Evolutionary conservation across 2,888 invertebrate genomes (phyloP).

Genomic region (Sminthurinus aureus): DNA sequence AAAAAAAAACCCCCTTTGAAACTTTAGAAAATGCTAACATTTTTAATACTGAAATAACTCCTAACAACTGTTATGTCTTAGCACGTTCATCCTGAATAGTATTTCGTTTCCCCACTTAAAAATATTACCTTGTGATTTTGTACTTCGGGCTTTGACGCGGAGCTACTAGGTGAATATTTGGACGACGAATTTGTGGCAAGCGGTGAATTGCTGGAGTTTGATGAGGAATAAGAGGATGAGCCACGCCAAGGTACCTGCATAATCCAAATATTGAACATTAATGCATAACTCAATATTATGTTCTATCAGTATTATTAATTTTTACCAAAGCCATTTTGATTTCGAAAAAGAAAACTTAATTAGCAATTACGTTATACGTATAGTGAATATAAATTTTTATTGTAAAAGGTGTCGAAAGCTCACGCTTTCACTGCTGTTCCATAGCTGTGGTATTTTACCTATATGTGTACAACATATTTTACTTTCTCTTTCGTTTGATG

Average conservation of each 20-base stretch:
- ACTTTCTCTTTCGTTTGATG: no score
- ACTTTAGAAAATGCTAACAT: no score
- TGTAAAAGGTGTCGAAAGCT: no score
- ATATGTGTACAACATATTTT: no score
- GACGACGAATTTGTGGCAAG: background rate
- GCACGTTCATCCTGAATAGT: no score
- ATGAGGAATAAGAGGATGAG: slow-evolving; percentile 18
- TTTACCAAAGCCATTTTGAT: background rate
- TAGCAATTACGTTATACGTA: no score
- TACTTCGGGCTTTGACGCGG: slow-evolving; percentile 4
- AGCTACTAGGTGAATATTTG: slow-evolving; percentile 12
- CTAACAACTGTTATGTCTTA: no score
- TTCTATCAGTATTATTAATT: background rate
- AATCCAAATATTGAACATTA: background rate
- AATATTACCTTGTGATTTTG: slow-evolving; percentile 20
- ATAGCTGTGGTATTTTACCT: no score
- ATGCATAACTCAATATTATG: background rate
- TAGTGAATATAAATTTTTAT: background rate
- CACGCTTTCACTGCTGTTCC: no score
- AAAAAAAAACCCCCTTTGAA: no score
- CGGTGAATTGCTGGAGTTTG: background rate
- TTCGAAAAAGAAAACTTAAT: background rate
- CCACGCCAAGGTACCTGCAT: slow-evolving; percentile 30
- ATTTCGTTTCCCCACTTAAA: no score
- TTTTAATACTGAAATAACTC: no score